Evolutionary conservation across 2,797 vertebrate species (phyloP), one percentile per base, ranked within the genome.

Genomic region (Enteromius anoplus): DNA sequence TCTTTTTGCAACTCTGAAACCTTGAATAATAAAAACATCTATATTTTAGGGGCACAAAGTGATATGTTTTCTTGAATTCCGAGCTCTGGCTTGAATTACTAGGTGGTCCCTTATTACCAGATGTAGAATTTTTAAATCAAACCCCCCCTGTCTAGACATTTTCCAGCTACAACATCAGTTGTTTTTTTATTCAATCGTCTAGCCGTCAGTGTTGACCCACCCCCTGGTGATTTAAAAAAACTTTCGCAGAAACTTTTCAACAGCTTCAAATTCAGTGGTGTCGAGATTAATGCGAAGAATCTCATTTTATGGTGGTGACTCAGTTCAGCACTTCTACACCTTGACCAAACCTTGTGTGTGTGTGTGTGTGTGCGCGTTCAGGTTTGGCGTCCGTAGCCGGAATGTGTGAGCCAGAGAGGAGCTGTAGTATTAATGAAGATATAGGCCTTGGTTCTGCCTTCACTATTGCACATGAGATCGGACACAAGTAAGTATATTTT

Each of bases 341-440:
- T 95, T 96, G 95, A 94, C 94, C 92, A 96, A 94, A 97, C 95
- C 94, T 91, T 49, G 47, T 58, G n/a, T 93, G 93, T 96, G 93
- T 87, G 64, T 75, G n/a, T 81, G 19, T 89, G 77, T 91, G 85
- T 89, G 9, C 90, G 88, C 88, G 75, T 88, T 91, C 94, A 99
- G 98, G 98, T 91, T 95, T 99, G 95, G 98, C 98, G 89, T 99
- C 98, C 32, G 98, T 99, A 91, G 98, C 97, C 93, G 98, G 98
- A 95, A 99, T 99, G 98, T 99, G 98, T 88, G 98, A 99, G 93
- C 97, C 97, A 60, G 98, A 99, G 93, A 95, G 98, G 91, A 99
- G 98, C 91, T 99, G 98, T 95, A 99, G 98, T 95, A 99, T 99
- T 96, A 99, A 99, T 92, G 98, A 99, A 96, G 98, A 99, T 94